These are phyloP conservation scores for Galeopsomyia nigrocyanea DNA, from an alignment of 2,888 invertebrate species.

Conservation along the genomic window DNA sequence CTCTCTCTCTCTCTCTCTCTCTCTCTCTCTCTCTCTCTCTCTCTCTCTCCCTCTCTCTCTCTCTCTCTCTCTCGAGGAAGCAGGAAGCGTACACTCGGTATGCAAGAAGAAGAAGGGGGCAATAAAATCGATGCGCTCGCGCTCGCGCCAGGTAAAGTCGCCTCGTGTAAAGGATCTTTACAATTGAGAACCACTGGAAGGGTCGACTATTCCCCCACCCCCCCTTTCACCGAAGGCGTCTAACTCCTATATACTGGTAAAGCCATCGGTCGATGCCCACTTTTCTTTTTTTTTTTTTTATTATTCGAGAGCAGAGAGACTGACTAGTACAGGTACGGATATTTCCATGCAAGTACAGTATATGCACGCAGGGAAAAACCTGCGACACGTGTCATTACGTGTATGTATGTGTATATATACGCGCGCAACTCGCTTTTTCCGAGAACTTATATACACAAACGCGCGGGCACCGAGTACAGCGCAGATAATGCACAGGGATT, in stretches of 20 bases:
- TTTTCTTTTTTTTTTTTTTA: no score
- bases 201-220: conserved; percentile 33
- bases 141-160: background rate
- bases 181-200: conserved; percentile 43
- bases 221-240: background rate
- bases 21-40: no score
- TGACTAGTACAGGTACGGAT: background rate
- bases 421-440: no score
- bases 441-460: no score
- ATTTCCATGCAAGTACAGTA: no score
- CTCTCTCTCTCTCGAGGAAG: conserved; percentile 25
- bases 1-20: no score
- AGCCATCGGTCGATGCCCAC: conserved; percentile 37
- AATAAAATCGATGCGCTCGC: conserved; percentile 43
- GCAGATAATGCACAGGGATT: background rate
- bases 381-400: no score
- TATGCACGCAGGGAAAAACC: no score
- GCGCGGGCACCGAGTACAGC: no score
- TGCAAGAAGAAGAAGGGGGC: conserved; percentile 13
- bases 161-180: background rate
- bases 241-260: no score
- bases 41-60: no score
- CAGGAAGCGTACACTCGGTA: conserved; percentile 31
- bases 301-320: conserved; percentile 41
- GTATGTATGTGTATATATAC: no score